Conservation (phyloP, 1,140 invertebrate genomes). For the Cydia pomonella region DNA sequence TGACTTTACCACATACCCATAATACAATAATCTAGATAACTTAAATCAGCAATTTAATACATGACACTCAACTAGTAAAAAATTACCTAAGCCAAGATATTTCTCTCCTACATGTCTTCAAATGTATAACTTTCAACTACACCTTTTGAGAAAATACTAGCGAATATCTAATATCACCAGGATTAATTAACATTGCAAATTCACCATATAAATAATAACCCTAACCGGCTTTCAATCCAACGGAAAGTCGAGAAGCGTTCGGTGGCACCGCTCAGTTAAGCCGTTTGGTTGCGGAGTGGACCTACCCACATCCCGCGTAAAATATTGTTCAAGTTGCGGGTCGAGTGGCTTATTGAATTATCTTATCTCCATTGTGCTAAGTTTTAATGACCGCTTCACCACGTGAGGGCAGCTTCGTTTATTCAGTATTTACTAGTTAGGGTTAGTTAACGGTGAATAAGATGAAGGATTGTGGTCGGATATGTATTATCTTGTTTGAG, state of each 20-base stretch:
- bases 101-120: not conserved
- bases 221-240: not conserved
- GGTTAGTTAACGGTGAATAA: not conserved
- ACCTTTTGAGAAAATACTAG: not conserved
- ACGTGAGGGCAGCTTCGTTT: slow-evolving; percentile 18
- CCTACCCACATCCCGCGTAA: slow-evolving; percentile 24
- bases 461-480: slow-evolving; percentile 5
- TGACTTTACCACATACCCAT: no score
- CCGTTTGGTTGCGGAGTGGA: not conserved
- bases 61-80: no score
- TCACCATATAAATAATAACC: slow-evolving; percentile 29
- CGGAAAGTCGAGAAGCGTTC: not conserved
- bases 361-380: slow-evolving; percentile 31
- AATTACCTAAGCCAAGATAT: no score
- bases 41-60: no score
- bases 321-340: slow-evolving; percentile 28
- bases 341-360: slow-evolving; percentile 30
- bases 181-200: slow-evolving; percentile 31
- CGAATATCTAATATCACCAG: slow-evolving; percentile 14
- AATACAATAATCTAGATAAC: no score
- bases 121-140: not conserved
- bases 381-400: slow-evolving; percentile 31
- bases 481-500: not conserved
- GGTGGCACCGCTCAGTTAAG: not conserved
- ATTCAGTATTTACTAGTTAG: slow-evolving; percentile 19